phyloP scores from a whole-genome alignment of 2,113 vertebrate species.

The Megaptera novaeangliae region DNA sequence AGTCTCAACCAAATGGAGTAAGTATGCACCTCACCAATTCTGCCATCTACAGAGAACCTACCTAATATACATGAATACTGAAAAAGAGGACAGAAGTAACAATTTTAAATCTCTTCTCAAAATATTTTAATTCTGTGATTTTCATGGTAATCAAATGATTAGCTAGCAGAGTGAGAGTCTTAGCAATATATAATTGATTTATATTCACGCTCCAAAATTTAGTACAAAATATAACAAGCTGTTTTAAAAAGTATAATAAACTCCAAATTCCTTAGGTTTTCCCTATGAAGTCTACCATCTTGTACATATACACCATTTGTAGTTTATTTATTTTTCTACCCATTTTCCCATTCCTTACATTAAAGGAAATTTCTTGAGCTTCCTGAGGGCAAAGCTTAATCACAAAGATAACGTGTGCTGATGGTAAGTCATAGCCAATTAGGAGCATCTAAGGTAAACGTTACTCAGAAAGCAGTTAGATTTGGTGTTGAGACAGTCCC shows the following conservation, averaged over 20 bases:
- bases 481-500: neutral
- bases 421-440: neutral
- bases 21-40: neutral
- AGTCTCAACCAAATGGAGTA: neutral
- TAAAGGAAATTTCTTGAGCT: neutral
- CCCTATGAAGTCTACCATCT: neutral
- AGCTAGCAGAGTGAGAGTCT: neutral
- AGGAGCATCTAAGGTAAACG: neutral
- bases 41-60: conserved; percentile 29
- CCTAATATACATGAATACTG: neutral
- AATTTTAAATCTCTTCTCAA: neutral
- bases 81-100: neutral
- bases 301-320: neutral
- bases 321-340: neutral
- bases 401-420: neutral
- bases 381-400: neutral
- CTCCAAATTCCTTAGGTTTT: neutral
- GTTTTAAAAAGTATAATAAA: neutral
- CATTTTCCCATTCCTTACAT: neutral
- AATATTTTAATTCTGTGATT: neutral
- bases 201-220: neutral
- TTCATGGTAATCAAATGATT: neutral
- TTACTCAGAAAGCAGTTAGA: neutral
- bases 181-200: neutral
- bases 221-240: neutral